Conservation (phyloP, 2,113 vertebrate species). For the Xenopus laevis region DNA sequence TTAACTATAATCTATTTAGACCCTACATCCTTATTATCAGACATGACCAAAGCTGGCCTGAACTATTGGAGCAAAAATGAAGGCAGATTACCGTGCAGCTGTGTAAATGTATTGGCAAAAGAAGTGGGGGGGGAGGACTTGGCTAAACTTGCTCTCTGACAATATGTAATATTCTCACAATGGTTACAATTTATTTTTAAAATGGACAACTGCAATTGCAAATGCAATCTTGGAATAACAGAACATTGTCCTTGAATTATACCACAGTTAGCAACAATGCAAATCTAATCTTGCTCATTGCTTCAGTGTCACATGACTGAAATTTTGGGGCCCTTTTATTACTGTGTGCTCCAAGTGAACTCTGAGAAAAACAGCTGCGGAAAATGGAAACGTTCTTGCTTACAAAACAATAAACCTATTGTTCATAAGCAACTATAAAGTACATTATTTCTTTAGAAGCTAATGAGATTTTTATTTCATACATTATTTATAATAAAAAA, state of each 20-base stretch:
- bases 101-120: slow-evolving; percentile 17
- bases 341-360: slow-evolving; percentile 5
- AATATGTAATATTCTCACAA: slow-evolving; percentile 11
- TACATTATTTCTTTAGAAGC: slow-evolving; percentile 64
- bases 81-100: neutral
- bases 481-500: slow-evolving; percentile 68
- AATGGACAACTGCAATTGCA: slow-evolving; percentile 6
- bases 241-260: neutral
- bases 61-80: slow-evolving; percentile 13
- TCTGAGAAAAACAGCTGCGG: slow-evolving; percentile 17
- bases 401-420: slow-evolving; percentile 74
- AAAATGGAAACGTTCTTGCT: slow-evolving; percentile 69
- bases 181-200: slow-evolving; percentile 20
- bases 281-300: slow-evolving; percentile 18
- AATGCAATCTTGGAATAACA: slow-evolving; percentile 7
- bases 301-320: slow-evolving; percentile 14
- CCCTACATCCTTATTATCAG: slow-evolving; percentile 14
- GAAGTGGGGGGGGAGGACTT: neutral
- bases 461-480: slow-evolving; percentile 77
- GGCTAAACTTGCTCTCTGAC: slow-evolving; percentile 8
- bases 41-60: neutral
- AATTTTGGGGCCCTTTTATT: slow-evolving; percentile 16
- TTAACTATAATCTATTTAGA: slow-evolving; percentile 13
- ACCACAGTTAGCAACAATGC: neutral
- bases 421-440: slow-evolving; percentile 77